Percentiles rank a stretch among this genome's conserved stretches.
phyloP scores from a whole-genome alignment of 2,888 invertebrate genomes.

The Diarsia mendica region DNA sequence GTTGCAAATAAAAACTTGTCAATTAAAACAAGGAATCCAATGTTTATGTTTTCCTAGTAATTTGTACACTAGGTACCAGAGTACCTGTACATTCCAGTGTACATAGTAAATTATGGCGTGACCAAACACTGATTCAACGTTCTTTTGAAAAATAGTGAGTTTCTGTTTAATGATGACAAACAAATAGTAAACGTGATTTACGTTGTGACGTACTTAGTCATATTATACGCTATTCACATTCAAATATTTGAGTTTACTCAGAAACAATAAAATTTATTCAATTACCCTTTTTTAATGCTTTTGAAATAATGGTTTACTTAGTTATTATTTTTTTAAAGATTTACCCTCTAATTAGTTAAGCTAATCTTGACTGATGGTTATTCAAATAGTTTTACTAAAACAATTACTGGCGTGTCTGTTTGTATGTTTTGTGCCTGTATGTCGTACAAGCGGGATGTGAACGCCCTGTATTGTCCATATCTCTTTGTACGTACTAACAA shows the following conservation, averaged over 20 bases:
- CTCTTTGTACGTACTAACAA: conserved; percentile 16
- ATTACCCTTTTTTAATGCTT: not conserved
- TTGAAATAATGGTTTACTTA: not conserved
- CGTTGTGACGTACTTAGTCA: conserved; percentile 32
- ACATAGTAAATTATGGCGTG: not conserved
- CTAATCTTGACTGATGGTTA: not conserved
- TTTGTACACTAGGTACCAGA: not conserved
- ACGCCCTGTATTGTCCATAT: conserved; percentile 16
- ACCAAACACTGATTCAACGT: conserved; percentile 32
- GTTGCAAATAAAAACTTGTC: not conserved
- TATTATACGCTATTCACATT: conserved; percentile 31
- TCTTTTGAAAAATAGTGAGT: conserved; percentile 31
- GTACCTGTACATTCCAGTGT: conserved; percentile 1
- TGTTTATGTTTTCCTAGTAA: conserved; percentile 20
- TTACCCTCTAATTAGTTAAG: not conserved
- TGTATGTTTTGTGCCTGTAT: not conserved
- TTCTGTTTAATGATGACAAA: conserved; percentile 38
- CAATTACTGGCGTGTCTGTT: not conserved
- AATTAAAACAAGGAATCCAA: conserved; percentile 12
- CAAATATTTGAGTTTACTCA: conserved; percentile 34
- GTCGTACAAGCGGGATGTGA: conserved; percentile 6
- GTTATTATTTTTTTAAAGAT: conserved; percentile 9
- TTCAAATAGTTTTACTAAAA: not conserved
- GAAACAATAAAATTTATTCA: conserved; percentile 22
- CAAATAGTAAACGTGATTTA: conserved; percentile 20